Conservation (phyloP, 2,888 invertebrate species). For the Cheilosia impressa region DNA sequence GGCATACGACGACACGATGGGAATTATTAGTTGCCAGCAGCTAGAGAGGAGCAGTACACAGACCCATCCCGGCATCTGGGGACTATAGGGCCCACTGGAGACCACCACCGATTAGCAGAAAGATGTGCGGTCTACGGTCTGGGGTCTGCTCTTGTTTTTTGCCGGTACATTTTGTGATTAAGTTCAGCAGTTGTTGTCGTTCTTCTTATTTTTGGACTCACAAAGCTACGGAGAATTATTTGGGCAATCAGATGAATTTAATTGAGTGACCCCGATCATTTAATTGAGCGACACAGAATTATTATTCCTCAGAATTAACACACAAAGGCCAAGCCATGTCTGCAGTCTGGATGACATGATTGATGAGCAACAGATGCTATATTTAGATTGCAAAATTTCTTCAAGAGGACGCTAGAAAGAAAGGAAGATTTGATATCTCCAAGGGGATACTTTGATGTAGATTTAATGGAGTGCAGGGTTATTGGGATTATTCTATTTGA, state of each 20-base stretch:
- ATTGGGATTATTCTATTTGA: too few relatives aligned
- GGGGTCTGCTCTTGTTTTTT: constrained; percentile 23
- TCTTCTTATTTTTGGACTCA: constrained; percentile 33
- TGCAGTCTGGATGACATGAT: constrained; percentile 27
- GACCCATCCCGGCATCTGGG: background rate
- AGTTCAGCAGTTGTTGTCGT: constrained; percentile 38
- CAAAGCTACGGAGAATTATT: constrained; percentile 47
- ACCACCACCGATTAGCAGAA: constrained; percentile 36
- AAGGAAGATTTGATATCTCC: too few relatives aligned
- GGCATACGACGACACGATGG: constrained; percentile 68
- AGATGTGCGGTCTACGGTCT: constrained; percentile 22
- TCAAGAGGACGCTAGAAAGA: too few relatives aligned
- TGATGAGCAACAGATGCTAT: constrained; percentile 47
- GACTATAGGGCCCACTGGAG: constrained; percentile 13
- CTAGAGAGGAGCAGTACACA: constrained; percentile 20
- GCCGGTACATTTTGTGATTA: constrained; percentile 36
- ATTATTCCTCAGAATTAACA: constrained; percentile 23
- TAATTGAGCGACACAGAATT: constrained; percentile 61
- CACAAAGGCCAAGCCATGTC: constrained; percentile 21
- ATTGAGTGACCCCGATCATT: constrained; percentile 73
- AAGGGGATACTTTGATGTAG: too few relatives aligned
- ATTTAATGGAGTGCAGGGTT: too few relatives aligned
- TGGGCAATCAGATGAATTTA: constrained; percentile 71
- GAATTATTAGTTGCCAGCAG: constrained; percentile 64
- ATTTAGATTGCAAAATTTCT: constrained; percentile 15